A percentile compares a stretch with the other conserved stretches of the same genome.
Conservation (phyloP, 2,113 vertebrate species). For the Ardeotis arabs region DNA sequence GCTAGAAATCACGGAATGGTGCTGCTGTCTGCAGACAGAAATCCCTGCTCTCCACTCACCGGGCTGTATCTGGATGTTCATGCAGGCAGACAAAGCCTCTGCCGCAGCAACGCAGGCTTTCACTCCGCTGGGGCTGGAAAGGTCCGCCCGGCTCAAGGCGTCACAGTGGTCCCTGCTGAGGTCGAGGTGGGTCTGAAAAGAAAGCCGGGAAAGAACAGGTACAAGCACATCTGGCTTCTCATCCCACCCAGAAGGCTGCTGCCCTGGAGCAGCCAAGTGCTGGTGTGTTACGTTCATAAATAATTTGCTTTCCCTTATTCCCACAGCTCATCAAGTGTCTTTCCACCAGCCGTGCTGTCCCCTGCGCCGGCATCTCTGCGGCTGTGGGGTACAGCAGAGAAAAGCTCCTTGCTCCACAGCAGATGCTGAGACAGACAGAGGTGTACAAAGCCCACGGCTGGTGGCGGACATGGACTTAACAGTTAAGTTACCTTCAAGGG, state of each 20-base stretch:
- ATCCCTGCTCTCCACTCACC: background rate
- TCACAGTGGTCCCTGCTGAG: conserved; percentile 12
- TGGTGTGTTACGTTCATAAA: background rate
- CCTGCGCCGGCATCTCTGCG: fast-evolving
- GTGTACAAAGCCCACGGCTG: no score
- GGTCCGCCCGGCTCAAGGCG: conserved; percentile 4
- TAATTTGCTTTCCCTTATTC: background rate
- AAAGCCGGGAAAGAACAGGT: background rate
- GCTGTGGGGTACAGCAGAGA: background rate
- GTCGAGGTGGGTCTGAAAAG: conserved; percentile 9
- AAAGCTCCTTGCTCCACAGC: fast-evolving
- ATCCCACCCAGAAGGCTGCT: background rate
- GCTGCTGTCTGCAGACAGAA: background rate
- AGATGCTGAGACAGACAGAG: background rate
- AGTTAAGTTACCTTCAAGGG: background rate
- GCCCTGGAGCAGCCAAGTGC: background rate
- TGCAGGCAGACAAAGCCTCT: conserved; percentile 31
- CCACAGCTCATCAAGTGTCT: background rate
- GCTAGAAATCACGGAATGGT: background rate
- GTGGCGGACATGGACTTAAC: no score
- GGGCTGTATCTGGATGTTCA: background rate
- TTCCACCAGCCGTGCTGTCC: background rate
- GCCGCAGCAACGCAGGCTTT: conserved; percentile 30
- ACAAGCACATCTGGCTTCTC: background rate
- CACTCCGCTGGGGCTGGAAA: background rate